A percentile compares a stretch with the other conserved stretches of the same genome.
These are phyloP conservation scores for Paraplagusia blochii DNA, from an alignment of 2,113 vertebrate genomes.

Conservation along the genomic window DNA sequence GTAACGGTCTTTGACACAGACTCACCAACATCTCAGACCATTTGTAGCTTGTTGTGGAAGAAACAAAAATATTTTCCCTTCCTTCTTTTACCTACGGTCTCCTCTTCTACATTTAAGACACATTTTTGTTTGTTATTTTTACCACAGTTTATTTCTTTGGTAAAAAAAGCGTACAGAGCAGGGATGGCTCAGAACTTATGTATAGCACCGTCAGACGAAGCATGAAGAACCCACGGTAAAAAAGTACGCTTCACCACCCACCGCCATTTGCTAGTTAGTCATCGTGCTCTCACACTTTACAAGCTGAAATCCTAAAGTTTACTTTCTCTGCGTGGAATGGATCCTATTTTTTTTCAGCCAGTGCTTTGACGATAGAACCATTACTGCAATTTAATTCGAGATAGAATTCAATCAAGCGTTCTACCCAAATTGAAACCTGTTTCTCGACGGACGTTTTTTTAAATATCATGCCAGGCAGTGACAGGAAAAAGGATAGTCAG, in stretches of 20 bases:
- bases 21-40: constrained; percentile 16
- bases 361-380: constrained; percentile 3
- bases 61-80: too few relatives aligned
- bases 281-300: constrained; percentile 54
- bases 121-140: too few relatives aligned
- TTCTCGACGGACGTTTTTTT: too few relatives aligned
- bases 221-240: constrained; percentile 23
- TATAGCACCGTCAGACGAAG: neutral
- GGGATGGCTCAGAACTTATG: too few relatives aligned
- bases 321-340: constrained; percentile 37
- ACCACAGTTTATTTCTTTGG: too few relatives aligned
- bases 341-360: constrained; percentile 17
- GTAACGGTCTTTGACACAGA: constrained; percentile 62
- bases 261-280: constrained; percentile 64
- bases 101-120: too few relatives aligned
- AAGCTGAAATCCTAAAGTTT: constrained; percentile 52
- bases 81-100: too few relatives aligned
- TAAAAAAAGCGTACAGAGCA: too few relatives aligned
- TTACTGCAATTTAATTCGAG: too few relatives aligned
- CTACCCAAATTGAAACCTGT: too few relatives aligned
- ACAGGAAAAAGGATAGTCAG: constrained; percentile 15
- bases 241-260: constrained; percentile 45
- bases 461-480: neutral
- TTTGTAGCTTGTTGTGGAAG: too few relatives aligned
- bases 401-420: too few relatives aligned